Conservation (phyloP, 1,140 invertebrate genomes). For the Phymastichus coffea region DNA sequence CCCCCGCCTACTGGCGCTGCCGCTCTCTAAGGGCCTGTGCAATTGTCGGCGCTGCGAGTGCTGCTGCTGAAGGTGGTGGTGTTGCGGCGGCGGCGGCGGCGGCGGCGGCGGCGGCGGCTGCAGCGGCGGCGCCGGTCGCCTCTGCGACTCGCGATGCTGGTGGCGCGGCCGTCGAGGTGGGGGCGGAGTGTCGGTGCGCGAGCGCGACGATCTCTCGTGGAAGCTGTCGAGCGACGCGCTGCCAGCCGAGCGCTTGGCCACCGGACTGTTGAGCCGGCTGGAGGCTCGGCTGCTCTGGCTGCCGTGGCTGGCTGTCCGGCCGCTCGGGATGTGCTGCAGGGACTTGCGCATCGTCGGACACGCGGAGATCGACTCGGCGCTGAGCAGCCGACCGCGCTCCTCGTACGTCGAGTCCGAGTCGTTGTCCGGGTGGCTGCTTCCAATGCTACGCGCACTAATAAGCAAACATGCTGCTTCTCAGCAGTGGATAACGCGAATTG, state of each 20-base stretch:
- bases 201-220: conserved; percentile 35
- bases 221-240: conserved; percentile 37
- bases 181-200: conserved; percentile 21
- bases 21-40: background rate
- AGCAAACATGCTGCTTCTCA: background rate
- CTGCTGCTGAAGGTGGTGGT: background rate
- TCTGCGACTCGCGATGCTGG: background rate
- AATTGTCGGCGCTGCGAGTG: background rate
- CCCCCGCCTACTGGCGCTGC: background rate
- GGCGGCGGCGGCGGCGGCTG: background rate
- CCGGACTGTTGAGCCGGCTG: background rate
- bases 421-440: conserved; percentile 29
- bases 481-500: background rate
- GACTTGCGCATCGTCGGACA: background rate
- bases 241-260: background rate
- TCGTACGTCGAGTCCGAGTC: conserved; percentile 43
- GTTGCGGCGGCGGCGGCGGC: background rate
- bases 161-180: background rate
- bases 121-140: conserved; percentile 11
- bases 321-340: background rate
- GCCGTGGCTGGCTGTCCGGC: background rate
- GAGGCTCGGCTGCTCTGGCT: background rate
- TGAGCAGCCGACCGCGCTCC: conserved; percentile 40
- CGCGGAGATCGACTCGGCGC: conserved; percentile 1
- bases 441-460: background rate